Percentiles rank a stretch among this genome's conserved stretches.
Conservation (phyloP, 2,888 invertebrate genomes). For the Prosapia bicincta region DNA sequence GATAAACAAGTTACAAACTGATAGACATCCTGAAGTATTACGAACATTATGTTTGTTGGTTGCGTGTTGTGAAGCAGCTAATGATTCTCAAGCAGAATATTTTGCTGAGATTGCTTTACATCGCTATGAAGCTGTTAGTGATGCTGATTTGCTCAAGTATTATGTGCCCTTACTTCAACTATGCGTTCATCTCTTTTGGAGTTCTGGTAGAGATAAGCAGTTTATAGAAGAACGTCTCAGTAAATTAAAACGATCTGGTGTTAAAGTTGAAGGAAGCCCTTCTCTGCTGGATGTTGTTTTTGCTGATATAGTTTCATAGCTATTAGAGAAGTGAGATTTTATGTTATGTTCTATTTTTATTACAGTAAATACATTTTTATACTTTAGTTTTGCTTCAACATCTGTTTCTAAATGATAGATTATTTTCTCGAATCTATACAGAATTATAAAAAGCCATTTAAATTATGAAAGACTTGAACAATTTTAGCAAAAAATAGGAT, state of each 20-base stretch:
- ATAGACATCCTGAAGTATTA: slow-evolving; percentile 64
- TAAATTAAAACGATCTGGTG: slow-evolving; percentile 61
- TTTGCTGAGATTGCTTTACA: slow-evolving; percentile 68
- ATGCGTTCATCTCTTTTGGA: slow-evolving; percentile 65
- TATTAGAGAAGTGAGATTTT: background rate
- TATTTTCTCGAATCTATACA: too few species aligned
- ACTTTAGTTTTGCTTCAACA: background rate
- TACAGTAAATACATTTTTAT: background rate
- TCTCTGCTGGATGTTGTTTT: slow-evolving; percentile 64
- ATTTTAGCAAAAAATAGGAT: too few species aligned
- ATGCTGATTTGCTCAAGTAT: slow-evolving; percentile 63
- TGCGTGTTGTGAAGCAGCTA: slow-evolving; percentile 53
- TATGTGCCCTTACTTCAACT: slow-evolving; percentile 66
- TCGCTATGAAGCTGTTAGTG: slow-evolving; percentile 67
- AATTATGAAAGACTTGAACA: too few species aligned
- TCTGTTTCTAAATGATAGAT: too few species aligned
- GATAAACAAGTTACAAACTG: slow-evolving; percentile 62
- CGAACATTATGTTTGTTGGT: slow-evolving; percentile 64
- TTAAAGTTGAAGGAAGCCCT: slow-evolving; percentile 58
- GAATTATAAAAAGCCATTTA: too few species aligned
- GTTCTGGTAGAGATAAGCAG: slow-evolving; percentile 59
- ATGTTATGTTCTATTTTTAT: background rate
- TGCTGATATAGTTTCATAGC: slow-evolving; percentile 35
- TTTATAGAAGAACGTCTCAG: slow-evolving; percentile 58
- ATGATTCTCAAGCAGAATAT: slow-evolving; percentile 56